Conservation (phyloP, 2,113 vertebrate species). For the Cololabis saira region DNA sequence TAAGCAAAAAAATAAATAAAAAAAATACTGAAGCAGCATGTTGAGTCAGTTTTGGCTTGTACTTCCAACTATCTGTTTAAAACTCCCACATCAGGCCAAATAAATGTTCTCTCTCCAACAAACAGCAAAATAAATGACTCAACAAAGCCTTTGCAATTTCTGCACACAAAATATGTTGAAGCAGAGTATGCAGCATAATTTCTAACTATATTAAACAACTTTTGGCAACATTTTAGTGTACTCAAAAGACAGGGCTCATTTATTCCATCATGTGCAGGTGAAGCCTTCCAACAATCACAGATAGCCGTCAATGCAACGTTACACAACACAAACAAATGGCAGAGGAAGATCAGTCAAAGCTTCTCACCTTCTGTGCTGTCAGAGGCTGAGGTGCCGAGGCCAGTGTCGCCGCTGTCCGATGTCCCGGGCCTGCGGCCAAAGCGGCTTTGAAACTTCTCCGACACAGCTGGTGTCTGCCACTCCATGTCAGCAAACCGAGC, state of each 20-base stretch:
- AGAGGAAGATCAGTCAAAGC: slow-evolving; percentile 30
- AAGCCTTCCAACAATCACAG: too few relatives aligned
- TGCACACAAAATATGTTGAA: neutral
- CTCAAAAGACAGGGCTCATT: too few relatives aligned
- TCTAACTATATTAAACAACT: too few relatives aligned
- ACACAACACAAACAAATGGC: slow-evolving; percentile 26
- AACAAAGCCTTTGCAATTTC: slow-evolving; percentile 19
- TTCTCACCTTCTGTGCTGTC: slow-evolving; percentile 89
- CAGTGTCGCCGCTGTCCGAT: slow-evolving; percentile 83
- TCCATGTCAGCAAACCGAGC: slow-evolving; percentile 81
- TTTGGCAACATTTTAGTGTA: too few relatives aligned
- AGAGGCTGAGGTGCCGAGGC: slow-evolving; percentile 85
- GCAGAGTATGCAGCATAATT: neutral
- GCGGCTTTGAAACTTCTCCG: slow-evolving; percentile 84
- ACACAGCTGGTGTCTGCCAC: slow-evolving; percentile 88
- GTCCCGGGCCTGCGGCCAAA: slow-evolving; percentile 82
- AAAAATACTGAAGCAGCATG: slow-evolving; percentile 25
- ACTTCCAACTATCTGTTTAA: slow-evolving; percentile 41
- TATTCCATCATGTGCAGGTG: too few relatives aligned
- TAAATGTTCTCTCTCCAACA: slow-evolving; percentile 49
- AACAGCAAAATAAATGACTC: slow-evolving; percentile 51
- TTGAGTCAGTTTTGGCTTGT: slow-evolving; percentile 44
- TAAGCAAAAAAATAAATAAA: slow-evolving; percentile 24
- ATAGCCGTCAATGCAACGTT: slow-evolving; percentile 15
- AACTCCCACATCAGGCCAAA: slow-evolving; percentile 39